These are phyloP conservation scores for Sebastes itinus DNA, from an alignment of 2,797 vertebrate species.

Conservation along the genomic window DNA sequence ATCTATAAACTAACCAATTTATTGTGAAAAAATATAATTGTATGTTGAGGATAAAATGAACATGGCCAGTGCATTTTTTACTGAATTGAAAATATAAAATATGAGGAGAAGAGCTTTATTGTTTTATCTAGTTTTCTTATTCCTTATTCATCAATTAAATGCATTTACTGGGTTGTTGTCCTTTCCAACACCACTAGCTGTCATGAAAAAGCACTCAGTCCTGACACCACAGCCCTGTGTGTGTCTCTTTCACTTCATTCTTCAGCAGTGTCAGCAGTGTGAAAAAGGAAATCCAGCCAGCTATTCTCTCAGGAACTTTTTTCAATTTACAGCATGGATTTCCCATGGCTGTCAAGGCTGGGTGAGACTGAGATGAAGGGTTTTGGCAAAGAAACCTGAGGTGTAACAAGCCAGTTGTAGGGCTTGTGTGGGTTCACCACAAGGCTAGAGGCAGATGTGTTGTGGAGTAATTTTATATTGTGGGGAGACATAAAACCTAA, in stretches of 20 bases:
- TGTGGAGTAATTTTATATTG: constrained; percentile 21
- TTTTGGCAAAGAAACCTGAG: constrained; percentile 21
- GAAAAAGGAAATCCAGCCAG: constrained; percentile 32
- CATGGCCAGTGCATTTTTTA: not conserved
- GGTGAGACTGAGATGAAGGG: constrained; percentile 39
- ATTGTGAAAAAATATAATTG: not conserved
- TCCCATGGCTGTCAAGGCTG: constrained; percentile 44
- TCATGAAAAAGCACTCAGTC: constrained; percentile 5
- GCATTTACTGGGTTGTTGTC: not conserved
- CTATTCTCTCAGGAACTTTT: constrained; percentile 51
- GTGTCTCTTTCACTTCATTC: constrained; percentile 23
- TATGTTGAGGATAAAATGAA: not conserved
- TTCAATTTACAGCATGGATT: constrained; percentile 68
- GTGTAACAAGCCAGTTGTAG: constrained; percentile 21
- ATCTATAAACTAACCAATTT: not conserved
- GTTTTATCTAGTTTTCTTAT: not conserved
- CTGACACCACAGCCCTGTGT: not conserved
- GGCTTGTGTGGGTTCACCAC: constrained; percentile 27
- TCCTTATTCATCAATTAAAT: not conserved
- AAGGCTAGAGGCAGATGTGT: not conserved
- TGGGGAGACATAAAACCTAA: not conserved
- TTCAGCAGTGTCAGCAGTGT: constrained; percentile 9
- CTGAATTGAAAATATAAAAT: not conserved
- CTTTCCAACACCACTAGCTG: not conserved
- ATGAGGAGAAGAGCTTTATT: not conserved